Percentiles rank a stretch among this genome's conserved stretches.
phyloP scores from a whole-genome alignment of 64 coral and sea anemone genomes.

The Catalaphyllia jardinei region DNA sequence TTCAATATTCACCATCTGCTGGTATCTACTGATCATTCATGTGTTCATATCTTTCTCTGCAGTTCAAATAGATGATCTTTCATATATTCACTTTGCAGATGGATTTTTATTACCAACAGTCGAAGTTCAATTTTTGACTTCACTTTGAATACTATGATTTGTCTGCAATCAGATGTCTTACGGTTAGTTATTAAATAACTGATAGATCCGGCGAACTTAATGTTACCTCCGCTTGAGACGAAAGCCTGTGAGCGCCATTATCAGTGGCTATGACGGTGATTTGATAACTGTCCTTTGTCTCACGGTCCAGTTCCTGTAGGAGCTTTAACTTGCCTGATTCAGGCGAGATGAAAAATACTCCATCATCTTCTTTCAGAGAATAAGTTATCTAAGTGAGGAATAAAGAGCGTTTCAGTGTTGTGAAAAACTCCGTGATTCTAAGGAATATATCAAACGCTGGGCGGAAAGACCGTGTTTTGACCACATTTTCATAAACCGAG shows the following conservation, averaged over 20 bases:
- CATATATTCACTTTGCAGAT: no score
- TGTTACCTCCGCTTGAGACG: constrained; percentile 59
- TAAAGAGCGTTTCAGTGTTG: background rate
- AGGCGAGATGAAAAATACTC: constrained; percentile 57
- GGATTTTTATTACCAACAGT: no score
- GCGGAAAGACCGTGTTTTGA: no score
- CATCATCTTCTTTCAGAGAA: constrained; percentile 45
- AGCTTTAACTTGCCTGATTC: constrained; percentile 71
- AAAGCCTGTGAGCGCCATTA: constrained; percentile 66
- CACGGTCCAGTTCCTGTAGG: constrained; percentile 66
- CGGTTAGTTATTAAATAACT: no score
- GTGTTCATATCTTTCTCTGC: no score
- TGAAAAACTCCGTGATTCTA: no score
- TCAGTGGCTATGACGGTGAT: constrained; percentile 68
- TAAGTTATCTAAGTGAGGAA: constrained; percentile 57
- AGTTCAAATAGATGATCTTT: no score
- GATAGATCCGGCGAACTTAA: no score
- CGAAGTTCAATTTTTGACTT: background rate
- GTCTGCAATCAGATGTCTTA: background rate
- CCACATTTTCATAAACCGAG: no score
- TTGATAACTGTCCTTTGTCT: constrained; percentile 55
- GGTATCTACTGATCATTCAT: no score
- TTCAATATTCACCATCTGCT: no score
- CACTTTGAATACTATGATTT: background rate
- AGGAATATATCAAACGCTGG: no score